Evolutionary conservation across 2,888 invertebrate species (phyloP).

Genomic region (Neria commutata): DNA sequence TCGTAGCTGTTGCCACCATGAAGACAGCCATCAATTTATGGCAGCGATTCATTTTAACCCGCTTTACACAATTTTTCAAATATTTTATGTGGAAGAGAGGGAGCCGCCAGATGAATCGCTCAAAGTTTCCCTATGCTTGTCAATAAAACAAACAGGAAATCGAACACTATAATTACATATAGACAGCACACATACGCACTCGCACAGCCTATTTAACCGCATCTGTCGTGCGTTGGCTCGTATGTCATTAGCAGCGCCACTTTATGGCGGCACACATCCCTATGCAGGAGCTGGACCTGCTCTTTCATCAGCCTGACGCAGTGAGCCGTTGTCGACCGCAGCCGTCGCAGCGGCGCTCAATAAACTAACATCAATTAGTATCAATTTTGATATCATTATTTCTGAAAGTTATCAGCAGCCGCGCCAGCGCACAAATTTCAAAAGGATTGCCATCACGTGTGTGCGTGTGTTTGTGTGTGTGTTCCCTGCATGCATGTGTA

Average conservation of each 20-base stretch:
- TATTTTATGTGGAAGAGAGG: too few relatives aligned
- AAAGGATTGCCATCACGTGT: slow-evolving; percentile 1
- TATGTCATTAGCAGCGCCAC: not conserved
- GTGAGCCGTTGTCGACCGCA: not conserved
- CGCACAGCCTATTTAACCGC: not conserved
- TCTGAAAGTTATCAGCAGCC: not conserved
- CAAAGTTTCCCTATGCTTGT: not conserved
- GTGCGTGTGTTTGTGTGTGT: too few relatives aligned
- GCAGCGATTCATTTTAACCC: too few relatives aligned
- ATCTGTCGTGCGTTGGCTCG: not conserved
- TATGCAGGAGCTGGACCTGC: not conserved
- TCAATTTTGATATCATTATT: slow-evolving; percentile 10
- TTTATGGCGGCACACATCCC: not conserved
- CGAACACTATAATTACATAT: slow-evolving; percentile 15
- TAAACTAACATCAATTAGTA: slow-evolving; percentile 7
- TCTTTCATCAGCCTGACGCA: not conserved
- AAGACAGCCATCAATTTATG: too few relatives aligned
- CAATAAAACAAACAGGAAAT: slow-evolving; percentile 19
- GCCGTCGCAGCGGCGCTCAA: slow-evolving; percentile 1
- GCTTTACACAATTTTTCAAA: too few relatives aligned
- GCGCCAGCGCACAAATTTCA: not conserved
- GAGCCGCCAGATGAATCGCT: too few relatives aligned
- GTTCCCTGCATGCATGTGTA: too few relatives aligned
- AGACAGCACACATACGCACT: not conserved
- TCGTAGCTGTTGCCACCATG: too few relatives aligned